Evolutionary conservation across 2,113 vertebrate species (phyloP).

Genomic region (Podarcis raffonei): DNA sequence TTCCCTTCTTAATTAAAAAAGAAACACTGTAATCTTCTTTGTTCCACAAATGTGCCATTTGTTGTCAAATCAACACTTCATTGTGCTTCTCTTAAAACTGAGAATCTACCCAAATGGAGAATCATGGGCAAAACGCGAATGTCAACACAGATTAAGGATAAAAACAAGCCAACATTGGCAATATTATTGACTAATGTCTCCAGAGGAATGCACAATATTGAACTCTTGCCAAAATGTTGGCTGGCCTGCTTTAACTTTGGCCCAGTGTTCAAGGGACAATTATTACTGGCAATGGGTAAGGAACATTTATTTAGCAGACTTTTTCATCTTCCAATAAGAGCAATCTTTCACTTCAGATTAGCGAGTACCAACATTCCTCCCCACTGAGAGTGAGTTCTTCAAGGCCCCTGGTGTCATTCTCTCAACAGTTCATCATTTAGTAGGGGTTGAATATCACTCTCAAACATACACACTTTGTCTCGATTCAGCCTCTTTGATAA

Average conservation of each 20-base stretch:
- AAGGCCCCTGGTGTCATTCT: conserved; percentile 60
- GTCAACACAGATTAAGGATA: conserved; percentile 22
- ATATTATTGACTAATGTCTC: conserved; percentile 41
- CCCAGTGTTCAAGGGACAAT: conserved; percentile 37
- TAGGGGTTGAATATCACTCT: conserved; percentile 42
- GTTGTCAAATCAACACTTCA: conserved; percentile 50
- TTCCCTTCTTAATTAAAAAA: neutral
- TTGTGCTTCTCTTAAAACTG: conserved; percentile 31
- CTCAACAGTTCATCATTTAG: conserved; percentile 65
- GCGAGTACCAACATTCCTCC: conserved; percentile 44
- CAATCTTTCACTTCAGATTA: conserved; percentile 45
- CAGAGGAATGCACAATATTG: neutral
- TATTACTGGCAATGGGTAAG: neutral
- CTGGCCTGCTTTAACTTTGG: conserved; percentile 19
- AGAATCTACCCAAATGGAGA: neutral
- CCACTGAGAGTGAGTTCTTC: conserved; percentile 45
- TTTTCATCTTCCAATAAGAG: conserved; percentile 36
- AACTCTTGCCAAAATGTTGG: conserved; percentile 24
- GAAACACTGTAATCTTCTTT: neutral
- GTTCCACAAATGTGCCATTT: conserved; percentile 42
- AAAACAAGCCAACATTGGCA: conserved; percentile 23
- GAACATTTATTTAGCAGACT: conserved; percentile 25
- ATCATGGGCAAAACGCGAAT: conserved; percentile 43
- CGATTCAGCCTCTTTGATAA: conserved; percentile 42
- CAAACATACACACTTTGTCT: conserved; percentile 48